Evolutionary conservation across 2,797 vertebrate species (phyloP).

Genomic region (Tokudaia muenninki): DNA sequence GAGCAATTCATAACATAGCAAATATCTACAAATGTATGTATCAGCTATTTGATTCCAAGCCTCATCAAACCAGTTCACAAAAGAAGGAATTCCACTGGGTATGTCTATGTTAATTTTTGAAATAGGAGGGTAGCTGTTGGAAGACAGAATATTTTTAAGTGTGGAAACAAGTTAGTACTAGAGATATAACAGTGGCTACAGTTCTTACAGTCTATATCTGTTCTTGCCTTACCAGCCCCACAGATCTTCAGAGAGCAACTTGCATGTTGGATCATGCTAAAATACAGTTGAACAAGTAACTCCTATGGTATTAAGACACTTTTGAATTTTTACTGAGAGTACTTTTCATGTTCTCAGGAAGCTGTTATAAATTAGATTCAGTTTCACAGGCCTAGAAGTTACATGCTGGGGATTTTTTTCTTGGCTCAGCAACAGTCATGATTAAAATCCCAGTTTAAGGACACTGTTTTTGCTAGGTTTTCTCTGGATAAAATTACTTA

Average conservation of each 20-base stretch:
- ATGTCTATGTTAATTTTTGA: background rate
- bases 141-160: conserved; percentile 8
- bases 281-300: conserved; percentile 55
- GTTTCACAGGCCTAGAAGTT: conserved; percentile 59
- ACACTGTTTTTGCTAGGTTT: conserved; percentile 63
- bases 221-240: conserved; percentile 3
- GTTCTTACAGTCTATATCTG: background rate
- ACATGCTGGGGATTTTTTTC: conserved; percentile 52
- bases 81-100: background rate
- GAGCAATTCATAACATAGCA: conserved; percentile 18
- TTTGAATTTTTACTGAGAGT: conserved; percentile 64
- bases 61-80: conserved; percentile 12
- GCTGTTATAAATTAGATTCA: conserved; percentile 67
- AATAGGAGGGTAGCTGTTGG: background rate
- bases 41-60: conserved; percentile 11
- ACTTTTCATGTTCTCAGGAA: conserved; percentile 71
- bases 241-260: conserved; percentile 48
- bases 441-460: conserved; percentile 63
- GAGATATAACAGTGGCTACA: background rate
- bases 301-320: conserved; percentile 28
- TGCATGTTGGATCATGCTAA: conserved; percentile 45
- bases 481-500: conserved; percentile 55
- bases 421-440: conserved; percentile 60
- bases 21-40: background rate
- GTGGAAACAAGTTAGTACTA: conserved; percentile 13